Percentiles rank a stretch among this genome's conserved stretches.
phyloP scores from a whole-genome alignment of 23 tunicate genomes.

The Ascidia mentula region DNA sequence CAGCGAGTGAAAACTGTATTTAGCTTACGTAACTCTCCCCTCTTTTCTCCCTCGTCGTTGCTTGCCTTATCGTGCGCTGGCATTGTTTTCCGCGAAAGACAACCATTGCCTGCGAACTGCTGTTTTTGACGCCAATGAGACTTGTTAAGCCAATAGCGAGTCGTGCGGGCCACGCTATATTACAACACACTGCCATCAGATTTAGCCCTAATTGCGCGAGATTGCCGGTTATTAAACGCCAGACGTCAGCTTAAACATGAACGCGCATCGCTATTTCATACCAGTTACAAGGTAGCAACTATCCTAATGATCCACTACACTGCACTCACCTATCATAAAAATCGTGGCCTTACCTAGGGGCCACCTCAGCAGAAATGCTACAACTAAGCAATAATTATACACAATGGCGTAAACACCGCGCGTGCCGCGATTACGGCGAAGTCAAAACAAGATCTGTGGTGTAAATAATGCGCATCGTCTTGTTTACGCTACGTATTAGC shows the following conservation, averaged over 20 bases:
- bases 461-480: not conserved
- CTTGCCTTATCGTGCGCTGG: not conserved
- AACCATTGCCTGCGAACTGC: conserved; percentile 2
- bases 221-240: not conserved
- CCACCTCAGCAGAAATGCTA: not conserved
- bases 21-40: too few relatives aligned
- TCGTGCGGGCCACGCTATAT: too few relatives aligned
- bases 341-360: not conserved
- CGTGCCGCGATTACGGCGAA: not conserved
- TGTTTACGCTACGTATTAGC: not conserved
- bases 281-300: not conserved
- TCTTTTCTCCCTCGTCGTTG: not conserved
- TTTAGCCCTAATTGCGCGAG: not conserved
- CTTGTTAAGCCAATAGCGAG: too few relatives aligned
- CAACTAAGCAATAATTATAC: not conserved
- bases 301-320: not conserved
- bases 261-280: not conserved
- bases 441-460: not conserved
- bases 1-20: too few relatives aligned
- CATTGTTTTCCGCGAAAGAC: not conserved
- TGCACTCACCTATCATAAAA: too few relatives aligned
- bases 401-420: not conserved
- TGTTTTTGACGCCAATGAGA: not conserved
- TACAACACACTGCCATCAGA: not conserved
- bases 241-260: too few relatives aligned